These are phyloP conservation scores for Ischnus inquisitorius DNA, from an alignment of 2,888 invertebrate genomes.

Conservation along the genomic window DNA sequence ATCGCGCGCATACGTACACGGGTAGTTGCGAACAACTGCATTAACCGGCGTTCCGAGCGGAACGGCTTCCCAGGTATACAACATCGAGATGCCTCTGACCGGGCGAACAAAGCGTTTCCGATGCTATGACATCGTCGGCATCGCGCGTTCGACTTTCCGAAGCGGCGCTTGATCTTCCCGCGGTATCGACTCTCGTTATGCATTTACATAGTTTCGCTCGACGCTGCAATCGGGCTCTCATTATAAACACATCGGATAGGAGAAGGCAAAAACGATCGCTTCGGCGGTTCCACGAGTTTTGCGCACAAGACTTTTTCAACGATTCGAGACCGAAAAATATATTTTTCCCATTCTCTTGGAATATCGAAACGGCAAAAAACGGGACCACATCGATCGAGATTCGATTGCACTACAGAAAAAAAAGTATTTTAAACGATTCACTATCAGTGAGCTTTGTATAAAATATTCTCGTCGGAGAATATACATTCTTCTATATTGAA, in stretches of 20 bases:
- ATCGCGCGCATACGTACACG: not conserved
- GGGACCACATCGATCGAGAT: too few relatives aligned
- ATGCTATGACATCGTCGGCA: constrained; percentile 59
- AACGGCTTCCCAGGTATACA: constrained; percentile 54
- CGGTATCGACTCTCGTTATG: constrained; percentile 26
- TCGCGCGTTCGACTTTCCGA: constrained; percentile 33
- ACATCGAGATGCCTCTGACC: constrained; percentile 41
- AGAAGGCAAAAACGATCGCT: too few relatives aligned
- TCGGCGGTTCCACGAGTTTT: not conserved
- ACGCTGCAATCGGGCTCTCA: constrained; percentile 42
- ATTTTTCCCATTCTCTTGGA: too few relatives aligned
- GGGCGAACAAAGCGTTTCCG: constrained; percentile 63
- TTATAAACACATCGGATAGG: constrained; percentile 41
- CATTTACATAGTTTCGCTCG: constrained; percentile 23
- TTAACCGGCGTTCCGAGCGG: constrained; percentile 28
- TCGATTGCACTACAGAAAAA: too few relatives aligned
- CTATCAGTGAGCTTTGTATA: too few relatives aligned
- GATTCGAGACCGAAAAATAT: too few relatives aligned
- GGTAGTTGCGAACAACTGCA: constrained; percentile 1
- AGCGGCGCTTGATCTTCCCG: constrained; percentile 50
- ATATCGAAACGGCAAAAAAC: too few relatives aligned
- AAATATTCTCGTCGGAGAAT: too few relatives aligned
- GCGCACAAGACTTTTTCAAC: not conserved
- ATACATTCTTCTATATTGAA: too few relatives aligned
- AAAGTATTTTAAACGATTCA: too few relatives aligned